Conservation (phyloP, 2,888 invertebrate genomes). For the Cancer borealis region DNA sequence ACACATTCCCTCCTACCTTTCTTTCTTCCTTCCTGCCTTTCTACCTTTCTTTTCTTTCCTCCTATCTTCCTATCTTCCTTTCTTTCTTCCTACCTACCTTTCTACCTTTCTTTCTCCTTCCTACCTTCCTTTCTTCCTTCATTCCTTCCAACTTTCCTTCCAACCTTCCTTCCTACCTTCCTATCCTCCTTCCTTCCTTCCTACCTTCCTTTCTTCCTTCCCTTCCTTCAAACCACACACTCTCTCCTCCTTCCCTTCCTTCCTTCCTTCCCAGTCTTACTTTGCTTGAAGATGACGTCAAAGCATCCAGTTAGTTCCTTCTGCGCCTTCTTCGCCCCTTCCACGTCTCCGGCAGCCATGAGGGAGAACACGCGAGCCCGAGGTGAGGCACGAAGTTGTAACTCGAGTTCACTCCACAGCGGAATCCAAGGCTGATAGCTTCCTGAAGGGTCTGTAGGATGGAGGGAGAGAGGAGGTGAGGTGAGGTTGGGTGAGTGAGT, state of each 20-base stretch:
- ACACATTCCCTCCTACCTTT: too few species aligned
- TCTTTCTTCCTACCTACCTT: too few species aligned
- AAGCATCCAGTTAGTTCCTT: not conserved
- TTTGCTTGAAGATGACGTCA: conserved; percentile 1
- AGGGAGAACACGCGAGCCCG: conserved; percentile 4
- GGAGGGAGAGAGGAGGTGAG: not conserved
- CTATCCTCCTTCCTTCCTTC: too few species aligned
- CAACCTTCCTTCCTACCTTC: too few species aligned
- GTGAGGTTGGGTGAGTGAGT: too few species aligned
- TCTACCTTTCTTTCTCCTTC: not conserved
- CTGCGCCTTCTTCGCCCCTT: conserved; percentile 47
- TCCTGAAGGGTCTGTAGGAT: conserved; percentile 42
- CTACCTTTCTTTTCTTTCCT: too few species aligned
- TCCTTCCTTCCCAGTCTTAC: conserved; percentile 13
- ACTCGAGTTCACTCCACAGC: conserved; percentile 27
- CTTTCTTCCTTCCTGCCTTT: too few species aligned
- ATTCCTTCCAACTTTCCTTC: too few species aligned
- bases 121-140: too few species aligned
- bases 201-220: too few species aligned
- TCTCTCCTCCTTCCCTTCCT: not conserved
- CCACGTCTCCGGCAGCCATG: conserved; percentile 12
- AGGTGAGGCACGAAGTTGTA: conserved; percentile 37
- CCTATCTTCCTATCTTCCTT: too few species aligned
- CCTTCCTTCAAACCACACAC: too few species aligned
- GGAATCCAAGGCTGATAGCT: conserved; percentile 38